Percentiles rank a stretch among this genome's conserved stretches.
These are phyloP conservation scores for Stenodema calcarata DNA, from an alignment of 2,888 invertebrate genomes.

Conservation along the genomic window DNA sequence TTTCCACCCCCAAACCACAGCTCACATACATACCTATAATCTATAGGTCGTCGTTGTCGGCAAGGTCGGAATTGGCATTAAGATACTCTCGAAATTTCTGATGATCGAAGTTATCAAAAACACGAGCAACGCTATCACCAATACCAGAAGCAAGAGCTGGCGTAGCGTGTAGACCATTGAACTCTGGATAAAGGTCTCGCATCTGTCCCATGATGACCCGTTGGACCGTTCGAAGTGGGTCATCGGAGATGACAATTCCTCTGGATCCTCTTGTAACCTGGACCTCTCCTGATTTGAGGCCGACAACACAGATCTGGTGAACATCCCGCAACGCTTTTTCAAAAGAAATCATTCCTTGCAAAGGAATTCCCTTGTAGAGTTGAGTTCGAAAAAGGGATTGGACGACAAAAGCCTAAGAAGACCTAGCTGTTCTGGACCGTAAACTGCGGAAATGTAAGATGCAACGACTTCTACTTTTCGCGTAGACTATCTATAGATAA, in stretches of 20 bases:
- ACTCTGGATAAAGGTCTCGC: not conserved
- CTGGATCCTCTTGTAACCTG: not conserved
- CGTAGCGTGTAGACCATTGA: not conserved
- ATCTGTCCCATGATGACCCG: not conserved
- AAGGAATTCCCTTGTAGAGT: not conserved
- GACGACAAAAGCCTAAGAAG: not conserved
- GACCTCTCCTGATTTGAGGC: not conserved
- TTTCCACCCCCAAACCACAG: no score
- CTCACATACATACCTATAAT: no score
- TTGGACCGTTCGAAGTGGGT: not conserved
- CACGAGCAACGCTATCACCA: not conserved
- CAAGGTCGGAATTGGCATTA: not conserved
- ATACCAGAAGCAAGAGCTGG: constrained; percentile 12
- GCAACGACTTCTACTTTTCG: constrained; percentile 10
- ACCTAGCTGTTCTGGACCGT: not conserved
- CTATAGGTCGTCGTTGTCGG: not conserved
- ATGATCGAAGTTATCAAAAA: constrained; percentile 23
- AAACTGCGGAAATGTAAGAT: not conserved
- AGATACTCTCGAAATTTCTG: not conserved
- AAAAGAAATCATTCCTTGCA: not conserved
- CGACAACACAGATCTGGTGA: not conserved
- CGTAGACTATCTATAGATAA: not conserved
- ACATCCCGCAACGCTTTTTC: not conserved
- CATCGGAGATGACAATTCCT: not conserved
- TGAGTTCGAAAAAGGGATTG: not conserved